Evolutionary conservation across 2,113 vertebrate genomes (phyloP), one percentile per base, ranked within the genome.

Genomic region (Pao palembangensis): DNA sequence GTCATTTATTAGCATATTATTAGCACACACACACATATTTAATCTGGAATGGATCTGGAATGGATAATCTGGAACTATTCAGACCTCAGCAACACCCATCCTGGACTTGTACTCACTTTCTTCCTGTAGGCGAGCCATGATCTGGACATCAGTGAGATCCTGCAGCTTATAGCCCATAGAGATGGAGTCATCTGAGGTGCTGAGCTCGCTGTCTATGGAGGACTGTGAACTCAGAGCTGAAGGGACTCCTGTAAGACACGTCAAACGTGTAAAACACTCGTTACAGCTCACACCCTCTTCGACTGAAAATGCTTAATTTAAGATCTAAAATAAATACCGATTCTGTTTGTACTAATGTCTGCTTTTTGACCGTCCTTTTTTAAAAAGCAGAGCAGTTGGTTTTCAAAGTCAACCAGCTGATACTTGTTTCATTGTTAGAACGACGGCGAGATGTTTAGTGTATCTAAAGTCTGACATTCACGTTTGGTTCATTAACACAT

Each of bases 151-250:
- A 0, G 95, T 97, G 84, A 97, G 80, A 80, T 97, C 94, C 86
- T 97, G 94, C 64, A 97, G 91, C 64, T 97, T 96, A 41, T 95
- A 95, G 0, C 94, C 94, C 95, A 96, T 95, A 2, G 94, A 95
- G 86, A 95, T 95, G 70, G 94, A 96, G 84, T 97, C 95, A 3
- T 97, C 95, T 0, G 95, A 95, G 2, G 93, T 95, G 71, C 95
- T 96, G 58, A 95, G 89, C 80, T 95, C 93, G 1, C 94, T 96
- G 85, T 95, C 94, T 68, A 95, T 91, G 1, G 94, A 96, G 0
- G 95, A 95, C 87, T 96, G 95, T 1, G 95, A 96, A 85, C 95
- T 96, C 75, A 96, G 83, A 0, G 94, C 92, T 0, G 94, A 93
- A 28, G 90, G 90, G 84, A 90, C 85, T 60, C 78, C 89, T 75